Conservation (phyloP, 2,797 vertebrate species). For the Nyctibius grandis region DNA sequence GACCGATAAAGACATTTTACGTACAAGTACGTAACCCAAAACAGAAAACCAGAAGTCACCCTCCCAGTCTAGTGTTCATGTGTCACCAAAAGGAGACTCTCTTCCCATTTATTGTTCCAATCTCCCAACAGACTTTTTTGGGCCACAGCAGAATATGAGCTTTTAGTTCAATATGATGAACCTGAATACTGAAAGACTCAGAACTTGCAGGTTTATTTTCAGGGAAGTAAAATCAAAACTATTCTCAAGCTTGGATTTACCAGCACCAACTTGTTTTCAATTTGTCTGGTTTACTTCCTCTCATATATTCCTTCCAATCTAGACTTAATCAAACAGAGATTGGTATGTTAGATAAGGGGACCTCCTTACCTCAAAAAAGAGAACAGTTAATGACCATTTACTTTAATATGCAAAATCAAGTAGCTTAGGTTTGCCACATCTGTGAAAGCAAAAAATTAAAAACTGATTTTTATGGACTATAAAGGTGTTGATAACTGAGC, state of each 20-base stretch:
- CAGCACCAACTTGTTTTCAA: not conserved
- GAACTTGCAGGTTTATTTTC: not conserved
- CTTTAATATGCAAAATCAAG: not conserved
- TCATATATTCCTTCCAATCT: not conserved
- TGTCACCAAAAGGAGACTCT: not conserved
- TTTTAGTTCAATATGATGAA: not conserved
- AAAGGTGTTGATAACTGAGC: not conserved
- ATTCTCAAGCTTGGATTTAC: not conserved
- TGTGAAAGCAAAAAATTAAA: not conserved
- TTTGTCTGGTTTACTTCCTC: not conserved
- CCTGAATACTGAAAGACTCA: not conserved
- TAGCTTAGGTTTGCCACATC: not conserved
- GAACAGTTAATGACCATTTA: not conserved
- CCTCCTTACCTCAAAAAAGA: not conserved
- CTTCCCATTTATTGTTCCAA: not conserved
- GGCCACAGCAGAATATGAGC: not conserved
- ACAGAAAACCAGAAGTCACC: not conserved
- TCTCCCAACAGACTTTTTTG: not conserved
- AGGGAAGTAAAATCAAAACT: not conserved
- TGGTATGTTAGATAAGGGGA: not conserved
- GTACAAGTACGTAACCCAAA: not conserved
- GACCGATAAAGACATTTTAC: not conserved
- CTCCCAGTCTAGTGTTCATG: not conserved
- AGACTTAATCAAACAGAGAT: not conserved
- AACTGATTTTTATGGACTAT: not conserved